phyloP scores from a whole-genome alignment of 2,888 invertebrate genomes.

The Nephrotoma flavescens region DNA sequence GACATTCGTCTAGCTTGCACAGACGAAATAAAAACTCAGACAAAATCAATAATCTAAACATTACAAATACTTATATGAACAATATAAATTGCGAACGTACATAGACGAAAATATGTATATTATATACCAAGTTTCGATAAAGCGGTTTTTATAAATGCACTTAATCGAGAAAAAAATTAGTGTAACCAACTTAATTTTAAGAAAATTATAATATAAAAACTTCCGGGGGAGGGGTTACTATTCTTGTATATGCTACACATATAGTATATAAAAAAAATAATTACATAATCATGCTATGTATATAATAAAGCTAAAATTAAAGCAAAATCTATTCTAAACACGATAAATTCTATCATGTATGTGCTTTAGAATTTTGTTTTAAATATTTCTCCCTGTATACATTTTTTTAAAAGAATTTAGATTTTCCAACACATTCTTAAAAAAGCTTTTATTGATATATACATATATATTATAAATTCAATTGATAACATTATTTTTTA shows the following conservation, averaged over 20 bases:
- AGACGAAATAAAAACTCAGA: background rate
- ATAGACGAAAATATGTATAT: background rate
- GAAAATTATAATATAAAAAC: background rate
- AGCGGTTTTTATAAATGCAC: background rate
- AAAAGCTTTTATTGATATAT: background rate
- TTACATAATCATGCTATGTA: background rate
- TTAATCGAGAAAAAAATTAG: background rate
- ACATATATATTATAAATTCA: background rate
- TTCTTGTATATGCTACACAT: background rate
- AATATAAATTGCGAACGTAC: background rate
- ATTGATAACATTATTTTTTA: background rate
- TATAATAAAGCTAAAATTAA: background rate
- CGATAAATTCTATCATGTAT: background rate
- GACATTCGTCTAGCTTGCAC: slow-evolving; percentile 1
- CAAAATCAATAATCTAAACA: slow-evolving; percentile 2
- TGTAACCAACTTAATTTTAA: background rate
- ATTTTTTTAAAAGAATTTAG: background rate
- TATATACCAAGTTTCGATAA: background rate
- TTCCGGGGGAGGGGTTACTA: background rate
- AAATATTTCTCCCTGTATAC: background rate
- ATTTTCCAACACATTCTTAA: background rate
- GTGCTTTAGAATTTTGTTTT: background rate
- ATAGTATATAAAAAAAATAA: background rate
- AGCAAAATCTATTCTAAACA: background rate
- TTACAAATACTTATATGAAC: background rate